Base-by-base conservation (phyloP, 35 echinoderm and acorn worm species). In the Apostichopus californicus region DNA sequence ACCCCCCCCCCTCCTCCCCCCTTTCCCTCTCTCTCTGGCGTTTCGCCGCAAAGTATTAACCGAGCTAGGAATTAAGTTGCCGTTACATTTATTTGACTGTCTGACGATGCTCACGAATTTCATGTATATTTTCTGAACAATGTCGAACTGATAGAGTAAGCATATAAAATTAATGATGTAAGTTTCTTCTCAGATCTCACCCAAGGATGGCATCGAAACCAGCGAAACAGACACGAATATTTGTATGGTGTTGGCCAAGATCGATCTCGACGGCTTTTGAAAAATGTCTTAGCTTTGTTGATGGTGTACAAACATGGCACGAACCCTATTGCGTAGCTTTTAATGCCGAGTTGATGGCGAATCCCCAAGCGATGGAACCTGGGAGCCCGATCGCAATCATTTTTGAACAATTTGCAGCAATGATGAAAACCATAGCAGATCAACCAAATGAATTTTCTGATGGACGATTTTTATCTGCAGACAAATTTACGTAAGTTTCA, bases 191-290 rank as follows among this genome's bases (percentile, higher is more conserved):
- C 21, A 5, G n/a, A 17, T 75, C n/a, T 75, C 5, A 75, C 4
- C n/a, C n/a, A 75, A 75, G 6, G 17, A 75, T 75, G 71, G 71
- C 71, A 7, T 75, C 71, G 71, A n/a, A 75, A 75, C 71, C 71
- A 18, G 14, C 8, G 9, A 85, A 85, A 15, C 81, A 85, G 55
- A 92, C 54, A 5, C 85, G 95, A 23, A 83, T 96, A 8, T 94
- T 92, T 57, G 73, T 96, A 18, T 96, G 95, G 95, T 91, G 89
- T 17, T 58, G 86, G 18, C 95, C 95, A 0, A 93, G 95, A 5
- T 91, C 92, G 12, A 91, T 96, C 12, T 96, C 95, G 5, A 94
- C 95, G 20, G 95, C 92, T 18, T 92, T 96, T 57, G 92, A 94
- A 75, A 80, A 87, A 73, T 92, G 88, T 88, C 66, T 96, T 73